Base-by-base conservation (phyloP, 2,888 invertebrate species). In the Timema podura region DNA sequence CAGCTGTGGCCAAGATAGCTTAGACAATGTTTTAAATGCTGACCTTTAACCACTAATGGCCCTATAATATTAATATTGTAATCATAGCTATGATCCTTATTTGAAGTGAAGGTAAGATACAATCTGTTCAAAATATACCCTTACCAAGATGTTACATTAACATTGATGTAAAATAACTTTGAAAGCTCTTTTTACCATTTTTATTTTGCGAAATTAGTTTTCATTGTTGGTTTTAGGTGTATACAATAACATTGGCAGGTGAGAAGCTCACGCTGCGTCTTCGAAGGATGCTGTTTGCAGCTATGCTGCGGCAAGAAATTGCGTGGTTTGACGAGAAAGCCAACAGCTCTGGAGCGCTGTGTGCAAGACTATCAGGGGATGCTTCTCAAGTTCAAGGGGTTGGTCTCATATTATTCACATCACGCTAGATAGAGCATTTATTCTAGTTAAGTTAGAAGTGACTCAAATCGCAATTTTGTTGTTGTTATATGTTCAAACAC, bases 301-400 rank as follows among this genome's bases (percentile, higher is more conserved):
- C 88, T 5, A 86, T 92, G 81, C 77, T 94, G 2, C 82, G 83
- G 73, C 93, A 91, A 81, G 92, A 92, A 78, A 85, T 91, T 71
- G 88, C 85, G 5, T 92, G 89, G 85, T 92, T 88, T 78, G 92
- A 93, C 76, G 85, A 89, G 73, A 87, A 88, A 74, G 81, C 85
- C 57, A 91, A 93, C 77, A 87, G 89, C 0, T 89, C 90, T 0
- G 93, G 93, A 1, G 88, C 91, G 5, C 82, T 93, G 0, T 91
- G 91, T 76, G 88, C 91, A 0, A 84, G 88, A 71, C 82, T 93
- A 7, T 90, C 92, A 0, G 88, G 89, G 0, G 93, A 93, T 81
- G 90, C 92, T 0, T 87, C 92, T 0, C 86, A 88, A 68, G 89
- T 93, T 0, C 92, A 93, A 83, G 93, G 92, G 76, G 92, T 92